Percentiles rank a stretch among this genome's conserved stretches.
phyloP scores from a whole-genome alignment of 1,140 invertebrate genomes.

The Pseudomyrmex pallidus region DNA sequence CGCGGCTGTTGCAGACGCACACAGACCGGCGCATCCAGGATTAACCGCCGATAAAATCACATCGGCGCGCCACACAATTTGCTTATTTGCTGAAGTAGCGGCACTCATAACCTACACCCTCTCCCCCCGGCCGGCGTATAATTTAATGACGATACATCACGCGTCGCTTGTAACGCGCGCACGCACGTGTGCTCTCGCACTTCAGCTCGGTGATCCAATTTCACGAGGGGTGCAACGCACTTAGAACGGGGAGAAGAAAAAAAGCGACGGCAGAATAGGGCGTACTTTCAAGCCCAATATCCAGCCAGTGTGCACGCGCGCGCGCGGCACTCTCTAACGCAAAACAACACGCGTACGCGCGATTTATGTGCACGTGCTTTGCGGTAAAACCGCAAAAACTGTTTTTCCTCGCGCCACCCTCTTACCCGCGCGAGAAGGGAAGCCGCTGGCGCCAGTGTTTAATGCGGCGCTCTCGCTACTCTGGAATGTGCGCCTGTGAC shows the following conservation, averaged over 20 bases:
- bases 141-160: slow-evolving; percentile 50
- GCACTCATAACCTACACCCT: slow-evolving; percentile 32
- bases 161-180: slow-evolving; percentile 53
- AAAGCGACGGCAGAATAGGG: neutral
- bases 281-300: slow-evolving; percentile 7
- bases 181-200: slow-evolving; percentile 50
- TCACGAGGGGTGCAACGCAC: slow-evolving; percentile 17
- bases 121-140: neutral
- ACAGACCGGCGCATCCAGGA: slow-evolving; percentile 15
- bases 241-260: neutral
- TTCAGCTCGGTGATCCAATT: slow-evolving; percentile 34
- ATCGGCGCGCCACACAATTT: slow-evolving; percentile 41
- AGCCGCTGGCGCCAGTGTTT: slow-evolving; percentile 67
- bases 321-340: neutral
- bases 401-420: slow-evolving; percentile 55
- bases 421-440: slow-evolving; percentile 26
- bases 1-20: neutral
- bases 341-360: neutral
- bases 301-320: slow-evolving; percentile 12
- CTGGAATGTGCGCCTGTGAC: slow-evolving; percentile 68
- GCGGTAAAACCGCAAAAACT: slow-evolving; percentile 64
- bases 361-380: slow-evolving; percentile 49
- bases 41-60: slow-evolving; percentile 54
- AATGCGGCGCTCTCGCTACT: slow-evolving; percentile 64
- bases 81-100: slow-evolving; percentile 41